Evolutionary conservation across 37 sponge, comb jelly and placozoan genomes (phyloP).

Genomic region (Hormiphora californensis): DNA sequence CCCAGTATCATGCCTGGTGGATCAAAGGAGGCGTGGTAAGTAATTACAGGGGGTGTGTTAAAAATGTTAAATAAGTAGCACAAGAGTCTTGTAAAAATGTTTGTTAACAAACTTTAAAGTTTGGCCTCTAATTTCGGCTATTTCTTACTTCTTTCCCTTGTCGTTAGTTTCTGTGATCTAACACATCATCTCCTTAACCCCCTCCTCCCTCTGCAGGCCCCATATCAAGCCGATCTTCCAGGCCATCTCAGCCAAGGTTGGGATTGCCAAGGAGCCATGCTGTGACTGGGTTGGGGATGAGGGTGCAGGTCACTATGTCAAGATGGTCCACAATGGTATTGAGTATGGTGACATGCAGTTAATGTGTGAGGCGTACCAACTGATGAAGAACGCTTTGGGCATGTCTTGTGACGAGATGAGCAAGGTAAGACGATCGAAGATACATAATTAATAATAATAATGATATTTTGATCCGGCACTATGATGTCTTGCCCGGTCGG

Average conservation of each 20-base stretch:
- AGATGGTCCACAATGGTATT: conserved; percentile 99
- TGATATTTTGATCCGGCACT: too few relatives aligned
- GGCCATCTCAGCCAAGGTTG: conserved; percentile 78
- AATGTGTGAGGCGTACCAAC: conserved; percentile 91
- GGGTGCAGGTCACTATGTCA: conserved; percentile 95
- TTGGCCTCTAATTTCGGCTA: too few relatives aligned
- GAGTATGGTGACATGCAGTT: conserved; percentile 99
- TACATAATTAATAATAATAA: too few relatives aligned
- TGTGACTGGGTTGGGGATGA: conserved; percentile 95
- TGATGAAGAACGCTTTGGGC: conserved; percentile 88
- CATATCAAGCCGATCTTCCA: conserved; percentile 68
- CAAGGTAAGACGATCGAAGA: conserved; percentile 55
- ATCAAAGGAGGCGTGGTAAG: conserved; percentile 70
- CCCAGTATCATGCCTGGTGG: conserved; percentile 98
- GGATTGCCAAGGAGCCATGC: conserved; percentile 69
- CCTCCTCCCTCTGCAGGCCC: conserved; percentile 15
- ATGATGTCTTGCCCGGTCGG: too few relatives aligned
- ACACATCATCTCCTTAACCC: too few relatives aligned
- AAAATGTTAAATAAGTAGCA: too few relatives aligned
- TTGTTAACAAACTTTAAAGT: too few relatives aligned
- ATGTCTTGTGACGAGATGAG: conserved; percentile 81
- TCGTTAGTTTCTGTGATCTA: too few relatives aligned
- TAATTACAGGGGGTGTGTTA: too few relatives aligned
- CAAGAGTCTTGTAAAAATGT: too few relatives aligned
- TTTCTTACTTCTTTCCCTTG: too few relatives aligned